Evolutionary conservation across 2,888 invertebrate genomes (phyloP), one percentile per base, ranked within the genome.

Genomic region (Dryomyza anilis): DNA sequence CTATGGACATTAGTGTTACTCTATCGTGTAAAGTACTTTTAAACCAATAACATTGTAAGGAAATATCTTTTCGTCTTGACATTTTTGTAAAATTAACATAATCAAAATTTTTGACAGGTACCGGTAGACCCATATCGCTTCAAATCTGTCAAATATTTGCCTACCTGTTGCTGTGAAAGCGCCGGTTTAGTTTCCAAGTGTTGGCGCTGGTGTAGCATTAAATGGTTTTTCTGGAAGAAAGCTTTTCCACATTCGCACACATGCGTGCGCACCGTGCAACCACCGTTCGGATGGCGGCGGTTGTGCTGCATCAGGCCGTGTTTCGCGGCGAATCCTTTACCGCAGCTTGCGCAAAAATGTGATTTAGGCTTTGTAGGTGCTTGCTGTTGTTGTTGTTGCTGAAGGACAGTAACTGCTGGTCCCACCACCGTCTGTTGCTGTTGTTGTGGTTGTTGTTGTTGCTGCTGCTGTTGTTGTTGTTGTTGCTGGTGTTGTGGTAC

Each of bases 191-290:
- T 83, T 76, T 84, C 84, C 75, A 84, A 76, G 82, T 93, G 92
- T 75, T 92, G 92, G 63, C 93, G 86, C 82, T 93, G 92, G 79
- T 93, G 93, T 63, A 93, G 84, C 85, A 92, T 87, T 67, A 93
- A 84, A 77, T 93, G 93, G 80, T 92, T 93, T 84, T 93, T 93
- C 83, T 93, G 93, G 86, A 91, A 91, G 86, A 93, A 93, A 14
- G 91, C 92, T 79, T 93, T 93, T 64, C 91, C 91, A 77, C 93
- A 93, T 77, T 91, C 91, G 78, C 93, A 93, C 12, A 92, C 88
- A 78, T 92, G 92, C 50, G 92, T 91, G 72, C 92, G 87, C 53
- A 93, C 84, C 58, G 92, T 91, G 77, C 93, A 93, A 70, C 90
- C 89, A 56, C 92, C 92, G 71, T 91, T 91, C 2, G 92, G 91